phyloP scores from a whole-genome alignment of 1,140 invertebrate genomes.

The Oscheius sp. region DNA sequence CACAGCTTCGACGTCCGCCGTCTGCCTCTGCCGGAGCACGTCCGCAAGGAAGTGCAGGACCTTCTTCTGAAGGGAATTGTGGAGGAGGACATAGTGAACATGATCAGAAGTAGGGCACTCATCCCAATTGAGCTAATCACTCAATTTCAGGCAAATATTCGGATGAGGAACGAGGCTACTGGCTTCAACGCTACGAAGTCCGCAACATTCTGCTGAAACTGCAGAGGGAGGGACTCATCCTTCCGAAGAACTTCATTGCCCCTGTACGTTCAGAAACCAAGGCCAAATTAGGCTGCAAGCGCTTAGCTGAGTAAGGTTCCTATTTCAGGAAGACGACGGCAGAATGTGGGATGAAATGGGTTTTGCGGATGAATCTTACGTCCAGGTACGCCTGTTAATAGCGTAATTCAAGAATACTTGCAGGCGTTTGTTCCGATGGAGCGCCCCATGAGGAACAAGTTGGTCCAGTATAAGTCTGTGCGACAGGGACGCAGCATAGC shows the following conservation, averaged over 20 bases:
- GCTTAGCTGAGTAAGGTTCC: no score
- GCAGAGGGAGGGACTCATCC: constrained; percentile 4
- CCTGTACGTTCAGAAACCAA: no score
- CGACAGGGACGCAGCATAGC: not conserved
- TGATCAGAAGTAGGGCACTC: not conserved
- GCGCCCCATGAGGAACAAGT: not conserved
- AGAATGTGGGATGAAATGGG: not conserved
- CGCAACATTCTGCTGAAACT: constrained; percentile 5
- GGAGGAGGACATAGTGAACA: not conserved
- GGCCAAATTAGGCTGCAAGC: no score
- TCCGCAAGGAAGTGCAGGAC: not conserved
- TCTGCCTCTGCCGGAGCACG: constrained; percentile 3
- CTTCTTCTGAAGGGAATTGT: not conserved
- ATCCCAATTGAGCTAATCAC: not conserved
- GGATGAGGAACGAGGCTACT: not conserved
- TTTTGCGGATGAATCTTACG: not conserved
- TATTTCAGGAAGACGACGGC: constrained; percentile 5
- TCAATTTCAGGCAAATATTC: not conserved
- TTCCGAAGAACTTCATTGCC: not conserved
- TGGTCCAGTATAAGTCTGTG: not conserved
- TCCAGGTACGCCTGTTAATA: no score
- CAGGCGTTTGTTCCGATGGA: not conserved
- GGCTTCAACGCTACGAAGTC: constrained; percentile 6
- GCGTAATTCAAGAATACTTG: no score
- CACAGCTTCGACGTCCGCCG: constrained; percentile 4